Base-by-base conservation (phyloP, 2,888 invertebrate species). In the Clistopyga incitator region DNA sequence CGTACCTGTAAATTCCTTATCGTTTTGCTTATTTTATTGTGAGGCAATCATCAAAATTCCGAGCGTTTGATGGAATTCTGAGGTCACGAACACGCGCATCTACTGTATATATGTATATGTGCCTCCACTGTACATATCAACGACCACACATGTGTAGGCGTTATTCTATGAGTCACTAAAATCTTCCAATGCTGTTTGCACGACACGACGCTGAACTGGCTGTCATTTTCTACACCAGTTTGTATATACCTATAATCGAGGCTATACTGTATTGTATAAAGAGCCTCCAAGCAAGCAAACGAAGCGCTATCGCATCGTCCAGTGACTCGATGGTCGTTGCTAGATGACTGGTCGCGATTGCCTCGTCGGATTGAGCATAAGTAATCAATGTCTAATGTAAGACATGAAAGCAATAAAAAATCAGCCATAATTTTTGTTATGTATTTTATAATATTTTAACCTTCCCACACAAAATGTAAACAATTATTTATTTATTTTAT, bases 141-240 rank as follows among this genome's bases (percentile, higher is more conserved):
- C 1, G 3, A 59, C 54, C 42, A 29, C 78, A 54, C 71, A 65
- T 45, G 20, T 20, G 74, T 80, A 74, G 74, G 67, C 59, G 59
- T 79, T 72, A 54, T 74, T 56, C 67, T 74, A 80, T 74, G 79
- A 67, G 79, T 80, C 79, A 74, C 68, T 68, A 50, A 67, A 71
- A 50, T 20, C 20, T 56, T 72, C 20, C 50, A 67, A 34, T 56
- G 25, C 18, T 34, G 20, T 29, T 64, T 18, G 67, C 50, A 56
- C 8, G 15, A 20, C 47, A 56, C 38, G 67, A 68, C 34, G 11
- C 38, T 2, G 20, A 10, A 18, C 18, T 2, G 10, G 34, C 20
- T 38, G 38, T 64, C 18, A n/a, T 38, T 18, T 18, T 38, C 64
- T 25, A 13, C 38, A 64, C 18, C 38, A 20, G 64, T 11, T 38